These are phyloP conservation scores for Boloria selene DNA, from an alignment of 2,888 invertebrate genomes.

Conservation along the genomic window DNA sequence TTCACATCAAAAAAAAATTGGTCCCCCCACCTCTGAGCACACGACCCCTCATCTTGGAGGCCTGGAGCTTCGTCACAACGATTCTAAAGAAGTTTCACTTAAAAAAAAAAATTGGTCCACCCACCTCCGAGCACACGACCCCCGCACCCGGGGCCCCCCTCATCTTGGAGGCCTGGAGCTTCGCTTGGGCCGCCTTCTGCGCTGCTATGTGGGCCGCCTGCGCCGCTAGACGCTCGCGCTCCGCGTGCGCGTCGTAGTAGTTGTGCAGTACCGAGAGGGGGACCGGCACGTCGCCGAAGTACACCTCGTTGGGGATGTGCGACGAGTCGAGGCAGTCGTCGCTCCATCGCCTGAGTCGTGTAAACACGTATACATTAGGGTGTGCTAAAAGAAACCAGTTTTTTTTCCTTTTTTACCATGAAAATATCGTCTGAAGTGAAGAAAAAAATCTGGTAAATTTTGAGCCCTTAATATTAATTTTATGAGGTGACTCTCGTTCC, in stretches of 20 bases:
- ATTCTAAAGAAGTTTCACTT: too few species aligned
- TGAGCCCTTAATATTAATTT: too few species aligned
- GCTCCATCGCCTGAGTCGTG: conserved; percentile 77
- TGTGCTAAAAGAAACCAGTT: too few species aligned
- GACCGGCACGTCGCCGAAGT: conserved; percentile 80
- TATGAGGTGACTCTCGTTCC: too few species aligned
- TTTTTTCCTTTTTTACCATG: too few species aligned
- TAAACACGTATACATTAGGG: background rate
- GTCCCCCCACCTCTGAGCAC: too few species aligned
- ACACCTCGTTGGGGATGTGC: conserved; percentile 80
- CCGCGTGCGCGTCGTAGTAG: conserved; percentile 79
- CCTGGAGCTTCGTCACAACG: too few species aligned
- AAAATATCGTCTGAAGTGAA: too few species aligned
- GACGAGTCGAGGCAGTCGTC: conserved; percentile 79
- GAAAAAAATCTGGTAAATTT: too few species aligned
- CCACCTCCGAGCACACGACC: background rate
- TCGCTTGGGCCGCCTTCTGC: conserved; percentile 74
- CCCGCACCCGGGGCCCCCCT: conserved; percentile 55
- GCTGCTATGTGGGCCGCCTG: conserved; percentile 76
- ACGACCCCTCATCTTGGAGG: too few species aligned
- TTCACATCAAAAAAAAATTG: too few species aligned
- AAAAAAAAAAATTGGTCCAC: background rate
- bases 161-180: conserved; percentile 64
- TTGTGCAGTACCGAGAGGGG: conserved; percentile 73
- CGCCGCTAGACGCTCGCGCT: conserved; percentile 69